Conservation (phyloP, 2,888 invertebrate species). For the Metacarcinus magister region DNA sequence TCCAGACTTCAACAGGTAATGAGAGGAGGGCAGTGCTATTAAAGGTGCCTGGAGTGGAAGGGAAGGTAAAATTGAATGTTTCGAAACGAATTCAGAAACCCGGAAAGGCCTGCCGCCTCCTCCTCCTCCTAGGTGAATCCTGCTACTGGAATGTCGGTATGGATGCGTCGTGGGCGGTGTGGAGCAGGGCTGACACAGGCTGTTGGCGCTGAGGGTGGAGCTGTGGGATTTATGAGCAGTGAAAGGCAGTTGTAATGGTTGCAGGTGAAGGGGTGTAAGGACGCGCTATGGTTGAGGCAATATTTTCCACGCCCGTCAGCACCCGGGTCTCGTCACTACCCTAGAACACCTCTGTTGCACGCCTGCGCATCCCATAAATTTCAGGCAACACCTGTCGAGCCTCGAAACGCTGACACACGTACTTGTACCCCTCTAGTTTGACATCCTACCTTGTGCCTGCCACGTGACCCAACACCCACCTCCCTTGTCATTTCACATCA, state of each 20-base stretch:
- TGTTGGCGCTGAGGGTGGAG: background rate
- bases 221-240: constrained; percentile 35
- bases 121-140: constrained; percentile 13
- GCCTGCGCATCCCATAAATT: background rate
- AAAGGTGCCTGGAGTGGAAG: background rate
- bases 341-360: background rate
- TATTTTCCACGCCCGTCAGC: background rate
- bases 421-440: background rate
- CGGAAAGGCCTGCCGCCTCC: constrained; percentile 7
- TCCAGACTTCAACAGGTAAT: background rate
- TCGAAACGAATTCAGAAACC: constrained; percentile 1
- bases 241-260: constrained; percentile 37
- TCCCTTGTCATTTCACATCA: background rate
- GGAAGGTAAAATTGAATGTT: constrained; percentile 49
- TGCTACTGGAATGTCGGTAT: constrained; percentile 49
- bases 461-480: background rate
- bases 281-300: background rate
- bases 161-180: constrained; percentile 16
- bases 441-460: constrained; percentile 26
- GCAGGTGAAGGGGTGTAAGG: constrained; percentile 42
- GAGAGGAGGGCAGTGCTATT: background rate
- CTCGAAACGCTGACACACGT: constrained; percentile 1
- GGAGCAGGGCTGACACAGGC: background rate
- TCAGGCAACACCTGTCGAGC: background rate
- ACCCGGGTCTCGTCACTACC: background rate